phyloP scores from a whole-genome alignment of 2,888 invertebrate genomes.

The Campoletis raptor region DNA sequence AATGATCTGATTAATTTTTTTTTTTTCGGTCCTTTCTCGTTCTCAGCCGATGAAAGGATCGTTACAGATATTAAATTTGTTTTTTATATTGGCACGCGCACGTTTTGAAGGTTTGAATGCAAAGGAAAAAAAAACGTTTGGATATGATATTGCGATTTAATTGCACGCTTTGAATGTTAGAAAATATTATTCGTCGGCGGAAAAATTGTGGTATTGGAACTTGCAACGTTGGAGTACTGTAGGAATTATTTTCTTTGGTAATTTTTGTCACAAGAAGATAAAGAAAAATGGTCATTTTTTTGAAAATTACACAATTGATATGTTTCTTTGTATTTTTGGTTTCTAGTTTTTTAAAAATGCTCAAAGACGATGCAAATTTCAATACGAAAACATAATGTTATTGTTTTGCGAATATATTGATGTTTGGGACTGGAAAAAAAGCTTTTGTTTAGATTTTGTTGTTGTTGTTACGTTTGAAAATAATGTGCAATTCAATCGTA shows the following conservation, averaged over 20 bases:
- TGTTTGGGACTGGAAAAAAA: neutral
- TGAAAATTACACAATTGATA: neutral
- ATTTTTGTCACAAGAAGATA: neutral
- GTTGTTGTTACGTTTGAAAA: neutral
- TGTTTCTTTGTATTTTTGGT: neutral
- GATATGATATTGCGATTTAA: neutral
- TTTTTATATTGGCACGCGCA: conserved; percentile 23
- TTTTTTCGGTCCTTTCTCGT: conserved; percentile 21
- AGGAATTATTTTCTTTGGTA: neutral
- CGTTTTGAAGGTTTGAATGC: conserved; percentile 21
- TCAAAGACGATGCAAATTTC: neutral
- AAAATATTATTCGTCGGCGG: neutral
- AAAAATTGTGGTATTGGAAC: neutral
- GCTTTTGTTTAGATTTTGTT: neutral
- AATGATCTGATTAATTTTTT: conserved; percentile 28
- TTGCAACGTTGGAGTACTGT: neutral
- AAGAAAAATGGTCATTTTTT: too few relatives aligned
- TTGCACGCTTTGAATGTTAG: conserved; percentile 3
- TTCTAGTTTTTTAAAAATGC: neutral
- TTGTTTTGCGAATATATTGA: neutral
- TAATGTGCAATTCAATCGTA: conserved; percentile 3
- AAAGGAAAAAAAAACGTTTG: conserved; percentile 12
- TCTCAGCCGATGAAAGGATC: neutral
- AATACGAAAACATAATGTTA: neutral
- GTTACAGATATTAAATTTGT: neutral